Conservation (phyloP, 2,113 vertebrate species). For the Sturnus vulgaris region DNA sequence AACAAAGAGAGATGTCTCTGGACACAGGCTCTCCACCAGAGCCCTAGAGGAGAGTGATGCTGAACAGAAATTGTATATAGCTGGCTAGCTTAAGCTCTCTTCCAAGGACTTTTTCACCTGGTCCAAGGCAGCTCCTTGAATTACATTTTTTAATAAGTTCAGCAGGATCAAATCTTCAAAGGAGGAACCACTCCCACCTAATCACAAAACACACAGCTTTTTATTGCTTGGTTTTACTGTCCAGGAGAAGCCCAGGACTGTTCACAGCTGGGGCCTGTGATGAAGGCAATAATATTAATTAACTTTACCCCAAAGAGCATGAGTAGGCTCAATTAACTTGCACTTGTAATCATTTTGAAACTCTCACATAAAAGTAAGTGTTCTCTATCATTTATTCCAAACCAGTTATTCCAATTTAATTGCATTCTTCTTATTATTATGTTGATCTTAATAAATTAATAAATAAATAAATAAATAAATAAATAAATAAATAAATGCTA, state of each 20-base stretch:
- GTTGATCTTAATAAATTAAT: not conserved
- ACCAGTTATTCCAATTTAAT: not conserved
- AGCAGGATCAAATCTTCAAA: not conserved
- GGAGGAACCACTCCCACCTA: not conserved
- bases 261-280: not conserved
- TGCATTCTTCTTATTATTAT: not conserved
- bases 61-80: not conserved
- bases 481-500: not conserved
- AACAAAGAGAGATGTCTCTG: not conserved
- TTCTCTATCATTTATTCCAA: not conserved
- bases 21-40: not conserved
- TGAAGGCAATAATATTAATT: not conserved
- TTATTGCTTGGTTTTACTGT: not conserved
- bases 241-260: not conserved
- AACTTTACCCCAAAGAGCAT: not conserved
- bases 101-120: not conserved
- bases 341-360: not conserved
- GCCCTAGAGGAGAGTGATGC: accelerated
- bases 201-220: not conserved
- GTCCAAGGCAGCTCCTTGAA: not conserved
- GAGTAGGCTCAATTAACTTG: not conserved
- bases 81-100: not conserved
- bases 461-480: not conserved
- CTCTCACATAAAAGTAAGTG: not conserved
- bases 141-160: not conserved